Evolutionary conservation across 53 echinoderm and acorn worm species (phyloP), one percentile per base, ranked within the genome.

Genomic region (Luidia sarsii): DNA sequence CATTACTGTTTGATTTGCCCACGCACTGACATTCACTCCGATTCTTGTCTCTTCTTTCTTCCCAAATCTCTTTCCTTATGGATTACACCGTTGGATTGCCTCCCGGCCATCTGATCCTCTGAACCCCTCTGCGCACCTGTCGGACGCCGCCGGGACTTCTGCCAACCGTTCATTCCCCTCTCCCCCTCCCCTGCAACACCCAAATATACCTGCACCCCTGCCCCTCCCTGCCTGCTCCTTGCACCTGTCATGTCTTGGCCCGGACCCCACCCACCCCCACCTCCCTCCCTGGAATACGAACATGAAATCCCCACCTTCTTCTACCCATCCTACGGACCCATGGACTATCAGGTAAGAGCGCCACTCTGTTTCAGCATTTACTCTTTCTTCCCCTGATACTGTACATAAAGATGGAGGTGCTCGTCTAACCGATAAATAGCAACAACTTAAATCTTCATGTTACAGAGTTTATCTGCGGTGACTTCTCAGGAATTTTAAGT

Each of bases 321-420:
- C 72, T 84, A 84, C 24, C 89, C 89, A 30, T 57, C 88, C 0
- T 84, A 81, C 18, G 89, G 84, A 51, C 84, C 89, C 2, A 84
- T 84, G 71, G 89, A 89, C 46, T 89, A 89, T 57, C 89, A 89
- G 89, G 89, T 89, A 85, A 48, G 82, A 29, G 30, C 0, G 10
- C 46, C 8, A 10, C 15, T 46, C 15, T 16, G 18, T 53, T 53
- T 53, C n/a, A 5, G n/a, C 22, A 41, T 41, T 11, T 41, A 41
- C 6, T 41, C 11, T 41, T 41, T 41, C 6, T 41, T n/a, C n/a
- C n/a, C n/a, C n/a, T n/a, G n/a, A n/a, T n/a, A n/a, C n/a, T n/a
- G n/a, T n/a, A n/a, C n/a, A n/a, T n/a, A n/a, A n/a, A n/a, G n/a
- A n/a, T n/a, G n/a, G n/a, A n/a, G n/a, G n/a, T n/a, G n/a, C n/a